phyloP scores from a whole-genome alignment of 2,113 vertebrate genomes.

The Perca flavescens region DNA sequence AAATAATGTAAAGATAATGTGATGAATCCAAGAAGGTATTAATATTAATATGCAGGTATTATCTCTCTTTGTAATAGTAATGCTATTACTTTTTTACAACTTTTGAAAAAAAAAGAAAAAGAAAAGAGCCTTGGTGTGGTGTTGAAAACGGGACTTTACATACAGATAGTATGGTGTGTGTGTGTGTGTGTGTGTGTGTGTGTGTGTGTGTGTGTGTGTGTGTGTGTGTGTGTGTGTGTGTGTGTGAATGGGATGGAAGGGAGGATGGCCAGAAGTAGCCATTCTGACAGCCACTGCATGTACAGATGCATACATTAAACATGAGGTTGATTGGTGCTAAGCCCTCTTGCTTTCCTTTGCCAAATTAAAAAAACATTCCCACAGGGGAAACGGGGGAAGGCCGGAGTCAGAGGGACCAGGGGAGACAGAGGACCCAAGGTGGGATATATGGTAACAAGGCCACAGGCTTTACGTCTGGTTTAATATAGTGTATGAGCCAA shows the following conservation, averaged over 20 bases:
- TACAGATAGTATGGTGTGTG: not conserved
- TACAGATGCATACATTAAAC: conserved; percentile 46
- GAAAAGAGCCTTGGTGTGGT: not conserved
- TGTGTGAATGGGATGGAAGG: not conserved
- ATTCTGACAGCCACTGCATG: not conserved
- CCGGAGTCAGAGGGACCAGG: conserved; percentile 81
- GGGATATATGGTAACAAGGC: conserved; percentile 42
- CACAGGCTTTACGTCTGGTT: not conserved
- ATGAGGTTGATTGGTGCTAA: not conserved
- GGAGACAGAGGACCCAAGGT: conserved; percentile 89
- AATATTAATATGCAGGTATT: not conserved
- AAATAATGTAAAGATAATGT: not conserved
- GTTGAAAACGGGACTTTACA: not conserved
- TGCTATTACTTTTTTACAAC: not conserved
- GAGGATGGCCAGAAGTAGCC: not conserved
- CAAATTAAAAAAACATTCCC: conserved; percentile 55
- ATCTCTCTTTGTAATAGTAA: not conserved
- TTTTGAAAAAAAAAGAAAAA: not conserved
- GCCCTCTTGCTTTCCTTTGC: conserved; percentile 2
- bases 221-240: conserved; percentile 8
- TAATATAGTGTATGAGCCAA: conserved; percentile 7
- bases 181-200: no score
- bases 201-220: not conserved
- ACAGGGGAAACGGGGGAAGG: conserved; percentile 90
- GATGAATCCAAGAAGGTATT: not conserved